Percentiles rank a stretch among this genome's conserved stretches.
These are phyloP conservation scores for Scelioninae gen. 1 DNA, from an alignment of 2,888 invertebrate species.

Conservation along the genomic window DNA sequence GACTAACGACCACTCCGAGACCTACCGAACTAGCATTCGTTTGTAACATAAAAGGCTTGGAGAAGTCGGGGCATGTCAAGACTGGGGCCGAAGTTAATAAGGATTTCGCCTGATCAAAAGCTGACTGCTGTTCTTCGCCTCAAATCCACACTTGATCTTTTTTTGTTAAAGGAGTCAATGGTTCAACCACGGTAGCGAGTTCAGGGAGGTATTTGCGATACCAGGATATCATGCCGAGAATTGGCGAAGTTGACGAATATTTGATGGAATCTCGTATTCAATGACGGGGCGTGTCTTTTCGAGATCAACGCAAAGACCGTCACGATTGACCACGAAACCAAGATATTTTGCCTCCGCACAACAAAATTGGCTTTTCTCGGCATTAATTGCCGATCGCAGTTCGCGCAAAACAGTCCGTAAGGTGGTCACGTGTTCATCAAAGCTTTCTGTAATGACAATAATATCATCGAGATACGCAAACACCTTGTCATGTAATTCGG, in stretches of 20 bases:
- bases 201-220: neutral
- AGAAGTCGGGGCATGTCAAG: neutral
- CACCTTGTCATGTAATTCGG: neutral
- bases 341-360: no score
- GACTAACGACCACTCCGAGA: neutral
- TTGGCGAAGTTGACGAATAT: neutral
- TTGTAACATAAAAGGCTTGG: neutral
- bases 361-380: no score
- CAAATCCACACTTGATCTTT: neutral
- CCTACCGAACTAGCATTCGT: neutral
- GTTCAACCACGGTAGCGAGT: neutral
- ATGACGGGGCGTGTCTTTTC: no score
- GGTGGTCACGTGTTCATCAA: neutral
- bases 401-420: no score
- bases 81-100: no score
- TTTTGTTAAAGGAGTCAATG: neutral
- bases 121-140: neutral
- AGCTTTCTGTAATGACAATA: neutral
- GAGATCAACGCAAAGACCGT: no score
- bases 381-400: no score
- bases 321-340: no score
- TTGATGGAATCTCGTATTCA: neutral
- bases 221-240: slow-evolving; percentile 10
- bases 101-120: neutral
- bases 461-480: slow-evolving; percentile 22